Conservation (phyloP, 2,888 invertebrate genomes). For the Endotricha flammealis region DNA sequence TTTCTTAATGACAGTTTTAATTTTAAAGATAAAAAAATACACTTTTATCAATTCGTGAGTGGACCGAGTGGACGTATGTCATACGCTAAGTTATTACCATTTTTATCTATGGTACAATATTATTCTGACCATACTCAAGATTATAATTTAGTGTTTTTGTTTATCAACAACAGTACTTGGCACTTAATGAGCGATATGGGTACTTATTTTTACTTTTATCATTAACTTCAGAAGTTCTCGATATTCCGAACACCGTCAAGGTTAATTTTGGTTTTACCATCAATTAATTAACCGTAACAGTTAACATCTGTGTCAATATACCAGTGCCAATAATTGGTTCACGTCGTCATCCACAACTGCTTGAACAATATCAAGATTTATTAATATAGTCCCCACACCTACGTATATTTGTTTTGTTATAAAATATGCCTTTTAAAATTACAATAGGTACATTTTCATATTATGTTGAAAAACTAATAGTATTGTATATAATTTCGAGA, state of each 20-base stretch:
- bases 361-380: not conserved
- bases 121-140: too few species aligned
- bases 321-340: slow-evolving; percentile 27
- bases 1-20: too few species aligned
- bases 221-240: too few species aligned
- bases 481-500: too few species aligned
- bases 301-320: slow-evolving; percentile 39
- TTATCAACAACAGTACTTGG: slow-evolving; percentile 18
- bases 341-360: slow-evolving; percentile 11
- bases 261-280: slow-evolving; percentile 25
- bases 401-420: not conserved
- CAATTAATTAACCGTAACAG: slow-evolving; percentile 43
- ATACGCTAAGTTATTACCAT: not conserved
- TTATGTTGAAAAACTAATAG: too few species aligned
- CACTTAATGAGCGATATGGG: slow-evolving; percentile 28
- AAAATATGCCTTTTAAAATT: not conserved
- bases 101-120: not conserved
- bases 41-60: too few species aligned
- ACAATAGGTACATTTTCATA: too few species aligned
- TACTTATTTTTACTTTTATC: slow-evolving; percentile 17
- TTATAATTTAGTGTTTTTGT: slow-evolving; percentile 12
- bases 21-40: too few species aligned
- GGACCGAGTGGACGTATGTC: too few species aligned
- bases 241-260: slow-evolving; percentile 26
- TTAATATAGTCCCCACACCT: not conserved